These are phyloP conservation scores for Porphyrio hochstetteri DNA, from an alignment of 2,113 vertebrate genomes.

Conservation along the genomic window DNA sequence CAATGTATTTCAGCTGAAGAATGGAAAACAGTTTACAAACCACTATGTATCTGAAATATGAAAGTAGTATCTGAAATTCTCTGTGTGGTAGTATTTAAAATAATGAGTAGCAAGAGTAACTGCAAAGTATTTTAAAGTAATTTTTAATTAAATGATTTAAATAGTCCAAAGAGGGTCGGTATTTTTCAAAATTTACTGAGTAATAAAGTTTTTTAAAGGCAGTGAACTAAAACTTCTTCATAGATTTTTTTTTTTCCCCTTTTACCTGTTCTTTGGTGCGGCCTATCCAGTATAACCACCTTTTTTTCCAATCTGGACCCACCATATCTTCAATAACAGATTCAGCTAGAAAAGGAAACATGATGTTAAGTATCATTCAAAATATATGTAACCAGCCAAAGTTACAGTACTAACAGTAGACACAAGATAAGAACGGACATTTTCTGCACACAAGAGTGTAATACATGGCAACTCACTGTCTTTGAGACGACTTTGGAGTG, in stretches of 20 bases:
- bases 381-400: background rate
- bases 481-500: conserved; percentile 90
- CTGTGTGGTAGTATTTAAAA: background rate
- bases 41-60: background rate
- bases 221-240: background rate
- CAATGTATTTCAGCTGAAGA: background rate
- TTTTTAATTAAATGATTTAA: background rate
- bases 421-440: background rate
- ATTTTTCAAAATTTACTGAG: background rate
- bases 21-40: background rate
- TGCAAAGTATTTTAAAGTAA: background rate
- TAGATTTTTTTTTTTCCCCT: background rate
- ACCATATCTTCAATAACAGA: conserved; percentile 94
- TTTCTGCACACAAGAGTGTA: background rate
- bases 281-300: conserved; percentile 91
- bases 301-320: conserved; percentile 93
- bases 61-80: background rate
- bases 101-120: background rate
- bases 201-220: background rate
- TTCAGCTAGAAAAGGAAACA: conserved; percentile 79
- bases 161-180: background rate
- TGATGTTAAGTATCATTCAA: background rate
- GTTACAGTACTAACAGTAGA: background rate
- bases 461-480: conserved; percentile 84
- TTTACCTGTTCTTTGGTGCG: conserved; percentile 92